Evolutionary conservation across 2,888 invertebrate genomes (phyloP).

Genomic region (Notodromas monacha): DNA sequence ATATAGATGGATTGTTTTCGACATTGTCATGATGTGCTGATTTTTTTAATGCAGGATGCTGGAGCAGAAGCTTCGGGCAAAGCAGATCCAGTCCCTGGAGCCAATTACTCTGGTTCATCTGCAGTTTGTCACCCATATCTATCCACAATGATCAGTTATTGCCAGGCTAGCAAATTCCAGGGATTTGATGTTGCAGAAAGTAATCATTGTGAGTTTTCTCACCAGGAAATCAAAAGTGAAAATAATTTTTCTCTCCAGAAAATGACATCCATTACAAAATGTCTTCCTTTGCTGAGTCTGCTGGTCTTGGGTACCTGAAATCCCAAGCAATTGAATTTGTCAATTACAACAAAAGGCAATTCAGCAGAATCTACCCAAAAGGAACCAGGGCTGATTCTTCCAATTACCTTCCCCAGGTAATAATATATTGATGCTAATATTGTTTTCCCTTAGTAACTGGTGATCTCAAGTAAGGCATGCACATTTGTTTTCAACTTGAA

Average conservation of each 20-base stretch:
- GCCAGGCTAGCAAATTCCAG: constrained; percentile 94
- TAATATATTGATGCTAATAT: no score
- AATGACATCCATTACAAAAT: constrained; percentile 87
- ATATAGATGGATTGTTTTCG: no score
- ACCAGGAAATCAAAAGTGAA: no score
- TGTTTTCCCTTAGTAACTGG: constrained; percentile 5
- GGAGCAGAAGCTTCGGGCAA: constrained; percentile 8
- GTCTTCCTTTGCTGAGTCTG: constrained; percentile 95
- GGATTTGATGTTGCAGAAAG: constrained; percentile 88
- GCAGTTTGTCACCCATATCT: constrained; percentile 97
- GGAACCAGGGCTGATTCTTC: constrained; percentile 95
- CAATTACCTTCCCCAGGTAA: constrained; percentile 92
- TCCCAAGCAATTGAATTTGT: constrained; percentile 91
- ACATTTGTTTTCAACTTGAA: no score
- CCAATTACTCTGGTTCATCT: constrained; percentile 75
- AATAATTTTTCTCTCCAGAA: constrained; percentile 24
- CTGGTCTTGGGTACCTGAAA: constrained; percentile 78
- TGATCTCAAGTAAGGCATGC: background rate
- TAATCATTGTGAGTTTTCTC: constrained; percentile 22
- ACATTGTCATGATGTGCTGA: no score
- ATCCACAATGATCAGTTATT: constrained; percentile 96
- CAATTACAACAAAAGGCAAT: constrained; percentile 97
- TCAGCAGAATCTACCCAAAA: constrained; percentile 95
- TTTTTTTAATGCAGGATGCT: background rate
- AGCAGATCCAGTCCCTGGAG: constrained; percentile 5